Percentiles rank a stretch among this genome's conserved stretches.
Conservation (phyloP, 2,113 vertebrate genomes). For the Podarcis raffonei region DNA sequence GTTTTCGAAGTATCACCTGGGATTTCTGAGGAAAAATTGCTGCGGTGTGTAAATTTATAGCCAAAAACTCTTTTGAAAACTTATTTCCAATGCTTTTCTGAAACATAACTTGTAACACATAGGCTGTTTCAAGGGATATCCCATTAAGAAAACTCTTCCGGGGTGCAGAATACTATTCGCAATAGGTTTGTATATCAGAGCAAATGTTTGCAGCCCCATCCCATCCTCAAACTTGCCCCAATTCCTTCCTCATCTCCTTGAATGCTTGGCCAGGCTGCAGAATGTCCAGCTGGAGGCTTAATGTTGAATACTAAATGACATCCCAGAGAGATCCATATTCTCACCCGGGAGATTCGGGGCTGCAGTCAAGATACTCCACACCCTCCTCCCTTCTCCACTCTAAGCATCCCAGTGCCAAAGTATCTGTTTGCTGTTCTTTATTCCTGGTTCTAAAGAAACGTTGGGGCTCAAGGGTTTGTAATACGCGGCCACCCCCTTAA, state of each 20-base stretch:
- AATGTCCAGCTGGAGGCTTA: background rate
- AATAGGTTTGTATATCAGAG: background rate
- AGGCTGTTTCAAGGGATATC: background rate
- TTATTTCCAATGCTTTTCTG: background rate
- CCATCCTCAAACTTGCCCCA: background rate
- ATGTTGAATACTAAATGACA: background rate
- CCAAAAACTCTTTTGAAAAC: no score
- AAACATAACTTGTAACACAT: background rate
- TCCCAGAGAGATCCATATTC: background rate
- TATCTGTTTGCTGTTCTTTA: background rate
- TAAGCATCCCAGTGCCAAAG: background rate
- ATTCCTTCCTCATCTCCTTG: no score
- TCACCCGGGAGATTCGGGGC: background rate
- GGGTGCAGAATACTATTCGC: no score
- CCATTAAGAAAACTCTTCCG: background rate
- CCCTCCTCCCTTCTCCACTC: background rate
- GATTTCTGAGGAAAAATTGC: background rate
- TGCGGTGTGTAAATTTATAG: no score
- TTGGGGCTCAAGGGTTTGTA: no score
- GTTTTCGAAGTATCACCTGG: background rate
- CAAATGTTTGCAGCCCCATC: background rate
- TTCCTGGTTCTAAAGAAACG: background rate
- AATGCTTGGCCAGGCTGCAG: background rate
- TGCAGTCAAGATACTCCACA: no score
- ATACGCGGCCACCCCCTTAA: background rate